phyloP scores from a whole-genome alignment of 2,888 invertebrate genomes.

The Leistus spinibarbis region DNA sequence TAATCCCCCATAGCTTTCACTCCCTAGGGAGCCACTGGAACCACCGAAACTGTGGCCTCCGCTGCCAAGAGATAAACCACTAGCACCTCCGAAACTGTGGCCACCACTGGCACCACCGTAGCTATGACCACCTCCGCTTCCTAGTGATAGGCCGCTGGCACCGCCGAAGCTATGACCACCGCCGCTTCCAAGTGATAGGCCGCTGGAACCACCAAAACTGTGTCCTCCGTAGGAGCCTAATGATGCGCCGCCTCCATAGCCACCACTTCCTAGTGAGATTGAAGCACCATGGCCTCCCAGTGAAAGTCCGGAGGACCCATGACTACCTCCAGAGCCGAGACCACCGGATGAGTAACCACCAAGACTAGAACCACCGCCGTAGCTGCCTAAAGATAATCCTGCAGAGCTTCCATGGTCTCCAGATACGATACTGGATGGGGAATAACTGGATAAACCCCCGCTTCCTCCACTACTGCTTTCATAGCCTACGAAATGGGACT shows the following conservation, averaged over 20 bases:
- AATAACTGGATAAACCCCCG: slow-evolving; percentile 18
- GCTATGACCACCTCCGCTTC: background rate
- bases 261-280: slow-evolving; percentile 29
- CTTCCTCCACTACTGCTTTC: slow-evolving; percentile 11
- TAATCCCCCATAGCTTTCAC: background rate
- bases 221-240: slow-evolving; percentile 10
- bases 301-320: slow-evolving; percentile 28
- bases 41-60: slow-evolving; percentile 1
- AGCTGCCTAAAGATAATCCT: slow-evolving; percentile 15
- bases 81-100: background rate
- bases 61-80: slow-evolving; percentile 15
- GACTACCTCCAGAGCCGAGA: background rate
- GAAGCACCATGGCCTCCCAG: slow-evolving; percentile 26
- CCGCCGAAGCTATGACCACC: slow-evolving; percentile 5
- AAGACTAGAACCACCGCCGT: slow-evolving; percentile 10
- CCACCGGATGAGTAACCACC: slow-evolving; percentile 1
- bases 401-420: slow-evolving; percentile 4
- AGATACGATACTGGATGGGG: slow-evolving; percentile 18
- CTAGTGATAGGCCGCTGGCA: background rate
- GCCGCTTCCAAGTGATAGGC: slow-evolving; percentile 20
- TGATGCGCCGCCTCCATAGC: slow-evolving; percentile 14
- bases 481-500: background rate
- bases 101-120: background rate
- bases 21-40: background rate
- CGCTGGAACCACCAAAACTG: slow-evolving; percentile 8